Evolutionary conservation across 1,140 invertebrate genomes (phyloP).

Genomic region (Adoxophyes honmai): DNA sequence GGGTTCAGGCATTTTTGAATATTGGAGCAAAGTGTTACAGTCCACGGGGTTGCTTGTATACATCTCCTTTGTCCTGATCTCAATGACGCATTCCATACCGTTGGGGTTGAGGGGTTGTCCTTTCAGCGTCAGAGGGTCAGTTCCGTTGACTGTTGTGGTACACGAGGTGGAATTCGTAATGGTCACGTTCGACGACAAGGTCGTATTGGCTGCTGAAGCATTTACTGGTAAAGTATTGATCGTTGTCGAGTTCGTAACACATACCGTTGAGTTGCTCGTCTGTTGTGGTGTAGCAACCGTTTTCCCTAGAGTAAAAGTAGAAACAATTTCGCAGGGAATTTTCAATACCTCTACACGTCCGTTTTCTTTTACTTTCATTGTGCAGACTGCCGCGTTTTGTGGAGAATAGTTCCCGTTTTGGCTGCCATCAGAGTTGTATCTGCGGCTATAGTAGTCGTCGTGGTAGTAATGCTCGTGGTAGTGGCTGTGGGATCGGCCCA

Average conservation of each 20-base stretch:
- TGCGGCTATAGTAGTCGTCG: conserved; percentile 57
- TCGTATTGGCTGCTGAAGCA: conserved; percentile 11
- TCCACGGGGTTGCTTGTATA: conserved; percentile 43
- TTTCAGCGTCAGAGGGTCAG: conserved; percentile 48
- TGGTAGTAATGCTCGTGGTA: conserved; percentile 58
- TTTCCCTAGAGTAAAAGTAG: conserved; percentile 55
- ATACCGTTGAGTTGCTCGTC: conserved; percentile 36
- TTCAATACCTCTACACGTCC: conserved; percentile 42
- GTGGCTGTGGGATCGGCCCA: conserved; percentile 54
- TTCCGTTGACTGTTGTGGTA: conserved; percentile 17
- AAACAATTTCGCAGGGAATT: conserved; percentile 67
- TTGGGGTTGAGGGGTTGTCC: conserved; percentile 38
- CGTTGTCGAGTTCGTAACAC: conserved; percentile 26
- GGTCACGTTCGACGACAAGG: conserved; percentile 18
- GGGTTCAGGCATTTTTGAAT: conserved; percentile 57
- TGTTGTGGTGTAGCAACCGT: conserved; percentile 23
- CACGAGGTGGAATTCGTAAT: conserved; percentile 28
- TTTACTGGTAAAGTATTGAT: conserved; percentile 20
- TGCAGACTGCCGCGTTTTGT: conserved; percentile 46
- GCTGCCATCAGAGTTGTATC: conserved; percentile 30
- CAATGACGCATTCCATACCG: conserved; percentile 52
- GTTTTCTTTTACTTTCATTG: conserved; percentile 54
- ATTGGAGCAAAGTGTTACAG: conserved; percentile 47
- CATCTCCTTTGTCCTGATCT: conserved; percentile 45
- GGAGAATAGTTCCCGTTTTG: conserved; percentile 19